These are phyloP conservation scores for Alcis repandata DNA, from an alignment of 2,888 invertebrate genomes.

Conservation along the genomic window DNA sequence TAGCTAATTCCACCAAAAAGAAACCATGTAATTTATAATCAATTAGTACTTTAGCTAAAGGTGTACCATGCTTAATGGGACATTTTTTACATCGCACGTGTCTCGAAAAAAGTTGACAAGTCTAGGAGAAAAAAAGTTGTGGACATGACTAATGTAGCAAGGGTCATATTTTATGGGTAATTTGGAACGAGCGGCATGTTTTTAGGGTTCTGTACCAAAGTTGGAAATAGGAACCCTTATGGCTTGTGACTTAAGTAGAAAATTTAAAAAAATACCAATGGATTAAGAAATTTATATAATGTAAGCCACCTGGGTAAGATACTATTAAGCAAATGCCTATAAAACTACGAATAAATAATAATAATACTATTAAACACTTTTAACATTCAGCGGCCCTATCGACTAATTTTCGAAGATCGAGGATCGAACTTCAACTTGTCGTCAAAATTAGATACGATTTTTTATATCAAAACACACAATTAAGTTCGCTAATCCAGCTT, in stretches of 20 bases:
- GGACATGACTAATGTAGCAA: slow-evolving; percentile 34
- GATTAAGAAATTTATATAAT: not conserved
- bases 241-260: not conserved
- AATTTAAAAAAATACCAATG: too few species aligned
- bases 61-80: slow-evolving; percentile 55
- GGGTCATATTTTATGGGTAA: slow-evolving; percentile 41
- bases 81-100: slow-evolving; percentile 58
- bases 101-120: slow-evolving; percentile 52
- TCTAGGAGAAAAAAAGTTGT: slow-evolving; percentile 50
- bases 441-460: too few species aligned
- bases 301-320: not conserved
- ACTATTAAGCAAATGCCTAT: not conserved
- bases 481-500: too few species aligned
- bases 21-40: slow-evolving; percentile 65
- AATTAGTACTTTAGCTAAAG: slow-evolving; percentile 64
- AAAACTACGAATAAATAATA: slow-evolving; percentile 11
- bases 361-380: slow-evolving; percentile 10
- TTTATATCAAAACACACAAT: too few species aligned
- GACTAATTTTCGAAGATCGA: too few species aligned
- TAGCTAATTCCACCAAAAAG: slow-evolving; percentile 18
- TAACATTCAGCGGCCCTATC: too few species aligned
- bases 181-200: slow-evolving; percentile 26
- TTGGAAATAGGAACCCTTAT: too few species aligned
- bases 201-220: not conserved
- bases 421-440: too few species aligned